Evolutionary conservation across 1,140 invertebrate genomes (phyloP).

Genomic region (Drosophila hydei): DNA sequence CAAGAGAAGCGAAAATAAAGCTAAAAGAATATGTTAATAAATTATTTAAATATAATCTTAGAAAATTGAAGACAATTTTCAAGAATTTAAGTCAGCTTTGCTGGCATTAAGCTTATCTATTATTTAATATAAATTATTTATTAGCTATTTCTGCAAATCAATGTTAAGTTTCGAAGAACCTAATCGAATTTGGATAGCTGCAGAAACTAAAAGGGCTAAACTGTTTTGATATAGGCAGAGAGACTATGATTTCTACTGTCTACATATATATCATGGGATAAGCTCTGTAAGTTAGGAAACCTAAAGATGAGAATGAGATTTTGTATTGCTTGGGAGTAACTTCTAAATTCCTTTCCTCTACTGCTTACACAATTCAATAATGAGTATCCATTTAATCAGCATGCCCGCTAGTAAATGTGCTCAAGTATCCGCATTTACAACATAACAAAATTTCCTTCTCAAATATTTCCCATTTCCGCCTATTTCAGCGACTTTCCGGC

Average conservation of each 20-base stretch:
- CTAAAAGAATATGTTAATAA: constrained; percentile 3
- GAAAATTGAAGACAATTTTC: constrained; percentile 1
- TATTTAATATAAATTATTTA: not conserved
- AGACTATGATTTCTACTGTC: too few species aligned
- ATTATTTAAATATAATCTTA: constrained; percentile 22
- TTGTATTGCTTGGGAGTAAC: too few species aligned
- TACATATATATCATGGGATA: too few species aligned
- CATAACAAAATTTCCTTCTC: not conserved
- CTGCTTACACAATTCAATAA: not conserved
- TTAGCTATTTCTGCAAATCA: not conserved
- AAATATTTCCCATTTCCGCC: constrained; percentile 7
- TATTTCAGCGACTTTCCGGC: not conserved
- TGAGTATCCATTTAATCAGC: not conserved
- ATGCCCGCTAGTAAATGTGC: not conserved
- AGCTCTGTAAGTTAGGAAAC: too few species aligned
- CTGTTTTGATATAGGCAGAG: too few species aligned
- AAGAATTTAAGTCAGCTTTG: not conserved
- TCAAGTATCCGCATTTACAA: not conserved
- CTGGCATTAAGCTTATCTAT: constrained; percentile 3
- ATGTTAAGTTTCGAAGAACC: not conserved
- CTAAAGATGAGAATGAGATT: too few species aligned
- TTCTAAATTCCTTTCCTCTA: too few species aligned
- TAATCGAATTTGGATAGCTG: not conserved
- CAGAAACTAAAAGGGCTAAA: not conserved
- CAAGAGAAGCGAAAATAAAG: not conserved